Conservation (phyloP, 2,888 invertebrate genomes). For the Melanostoma scalare region DNA sequence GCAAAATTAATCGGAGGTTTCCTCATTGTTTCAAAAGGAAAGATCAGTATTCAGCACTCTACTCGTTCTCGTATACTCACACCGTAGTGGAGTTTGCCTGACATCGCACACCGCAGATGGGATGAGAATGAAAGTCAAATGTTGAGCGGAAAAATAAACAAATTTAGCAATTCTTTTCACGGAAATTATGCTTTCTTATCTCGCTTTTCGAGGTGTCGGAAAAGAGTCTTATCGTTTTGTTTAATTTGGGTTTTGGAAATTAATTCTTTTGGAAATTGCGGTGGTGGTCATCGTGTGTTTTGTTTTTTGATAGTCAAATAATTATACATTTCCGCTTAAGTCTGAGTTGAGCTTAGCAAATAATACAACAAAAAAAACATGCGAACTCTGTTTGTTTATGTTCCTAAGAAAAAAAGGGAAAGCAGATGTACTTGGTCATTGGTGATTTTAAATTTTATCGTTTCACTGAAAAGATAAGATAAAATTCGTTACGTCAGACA, state of each 20-base stretch:
- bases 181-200: constrained; percentile 24
- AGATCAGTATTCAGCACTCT: neutral
- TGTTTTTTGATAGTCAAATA: neutral
- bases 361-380: no score
- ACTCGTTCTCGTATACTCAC: constrained; percentile 1
- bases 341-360: no score
- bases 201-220: neutral
- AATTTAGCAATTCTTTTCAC: neutral
- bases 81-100: constrained; percentile 45
- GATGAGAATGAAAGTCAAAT: constrained; percentile 67
- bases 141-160: constrained; percentile 2
- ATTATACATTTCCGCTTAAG: no score
- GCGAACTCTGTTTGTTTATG: no score
- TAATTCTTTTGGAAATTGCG: no score
- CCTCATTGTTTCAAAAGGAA: constrained; percentile 60
- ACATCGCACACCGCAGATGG: constrained; percentile 1
- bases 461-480: no score
- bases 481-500: no score
- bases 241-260: neutral
- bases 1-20: constrained; percentile 64
- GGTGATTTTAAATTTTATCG: no score
- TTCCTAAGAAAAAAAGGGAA: no score
- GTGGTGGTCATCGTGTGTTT: neutral
- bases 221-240: neutral
- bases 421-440: no score